These are phyloP conservation scores for Poecilia gillii DNA, from an alignment of 2,797 vertebrate genomes.

Conservation along the genomic window DNA sequence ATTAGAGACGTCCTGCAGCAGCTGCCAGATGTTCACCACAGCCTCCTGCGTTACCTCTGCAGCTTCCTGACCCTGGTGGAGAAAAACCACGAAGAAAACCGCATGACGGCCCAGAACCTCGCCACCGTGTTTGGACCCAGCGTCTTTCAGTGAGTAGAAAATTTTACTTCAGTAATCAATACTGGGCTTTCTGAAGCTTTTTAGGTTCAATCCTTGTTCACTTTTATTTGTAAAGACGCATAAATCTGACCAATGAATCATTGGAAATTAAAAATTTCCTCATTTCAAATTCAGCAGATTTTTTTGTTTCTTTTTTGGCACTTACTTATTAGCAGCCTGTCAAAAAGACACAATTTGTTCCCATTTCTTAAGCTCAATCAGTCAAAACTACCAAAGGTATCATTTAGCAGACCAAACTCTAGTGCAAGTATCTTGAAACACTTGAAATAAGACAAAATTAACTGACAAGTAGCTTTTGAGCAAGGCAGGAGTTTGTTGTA, in stretches of 20 bases:
- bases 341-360: too few species aligned
- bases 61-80: slow-evolving; percentile 89
- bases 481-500: too few species aligned
- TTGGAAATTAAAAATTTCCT: neutral
- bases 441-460: too few species aligned
- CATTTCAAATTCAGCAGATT: neutral
- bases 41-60: slow-evolving; percentile 89
- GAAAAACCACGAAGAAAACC: slow-evolving; percentile 85
- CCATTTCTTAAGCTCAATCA: too few species aligned
- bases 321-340: too few species aligned
- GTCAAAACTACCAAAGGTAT: too few species aligned
- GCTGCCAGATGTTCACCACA: slow-evolving; percentile 86
- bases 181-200: neutral
- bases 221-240: neutral
- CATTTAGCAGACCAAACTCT: too few species aligned
- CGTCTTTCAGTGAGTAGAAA: slow-evolving; percentile 89
- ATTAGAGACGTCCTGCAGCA: slow-evolving; percentile 83
- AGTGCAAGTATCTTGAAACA: too few species aligned
- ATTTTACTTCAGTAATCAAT: neutral
- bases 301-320: too few species aligned
- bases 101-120: slow-evolving; percentile 90
- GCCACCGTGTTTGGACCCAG: slow-evolving; percentile 94
- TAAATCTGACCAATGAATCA: neutral
- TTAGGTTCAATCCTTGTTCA: neutral
- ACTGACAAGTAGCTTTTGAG: too few species aligned